Evolutionary conservation across 2,113 vertebrate species (phyloP).

Genomic region (Probosciger aterrimus): DNA sequence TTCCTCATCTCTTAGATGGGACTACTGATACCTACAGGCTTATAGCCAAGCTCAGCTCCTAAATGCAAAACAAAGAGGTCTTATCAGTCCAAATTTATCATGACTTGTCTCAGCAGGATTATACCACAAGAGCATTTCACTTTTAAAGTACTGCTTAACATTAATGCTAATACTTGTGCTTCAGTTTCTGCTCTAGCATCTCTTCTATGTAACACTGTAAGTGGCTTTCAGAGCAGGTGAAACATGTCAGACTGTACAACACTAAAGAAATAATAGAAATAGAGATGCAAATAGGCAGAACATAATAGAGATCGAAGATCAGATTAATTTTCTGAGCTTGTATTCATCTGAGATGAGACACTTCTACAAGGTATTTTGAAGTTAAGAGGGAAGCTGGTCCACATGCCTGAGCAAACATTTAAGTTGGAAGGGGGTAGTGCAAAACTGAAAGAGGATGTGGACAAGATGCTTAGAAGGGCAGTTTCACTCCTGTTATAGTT

Average conservation of each 20-base stretch:
- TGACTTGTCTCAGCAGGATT: background rate
- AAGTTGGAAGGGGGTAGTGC: background rate
- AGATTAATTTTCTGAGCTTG: background rate
- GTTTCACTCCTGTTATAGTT: background rate
- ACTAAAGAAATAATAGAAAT: background rate
- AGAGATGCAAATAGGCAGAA: background rate
- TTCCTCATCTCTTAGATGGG: background rate
- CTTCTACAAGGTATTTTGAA: background rate
- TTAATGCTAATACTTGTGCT: background rate
- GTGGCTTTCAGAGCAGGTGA: background rate
- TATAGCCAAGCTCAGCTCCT: background rate
- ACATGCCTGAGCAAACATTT: background rate
- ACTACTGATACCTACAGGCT: background rate
- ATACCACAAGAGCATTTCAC: background rate
- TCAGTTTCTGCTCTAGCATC: background rate
- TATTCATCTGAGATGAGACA: background rate
- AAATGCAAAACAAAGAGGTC: background rate
- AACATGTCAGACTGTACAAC: background rate
- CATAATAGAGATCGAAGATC: background rate
- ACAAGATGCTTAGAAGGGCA: background rate
- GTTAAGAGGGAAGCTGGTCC: background rate
- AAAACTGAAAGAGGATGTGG: background rate
- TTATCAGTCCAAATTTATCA: conserved; percentile 16
- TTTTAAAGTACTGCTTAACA: background rate
- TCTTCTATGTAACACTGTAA: background rate